Percentiles rank a stretch among this genome's conserved stretches.
Conservation (phyloP, 2,888 invertebrate species). For the Drosophila limbata region DNA sequence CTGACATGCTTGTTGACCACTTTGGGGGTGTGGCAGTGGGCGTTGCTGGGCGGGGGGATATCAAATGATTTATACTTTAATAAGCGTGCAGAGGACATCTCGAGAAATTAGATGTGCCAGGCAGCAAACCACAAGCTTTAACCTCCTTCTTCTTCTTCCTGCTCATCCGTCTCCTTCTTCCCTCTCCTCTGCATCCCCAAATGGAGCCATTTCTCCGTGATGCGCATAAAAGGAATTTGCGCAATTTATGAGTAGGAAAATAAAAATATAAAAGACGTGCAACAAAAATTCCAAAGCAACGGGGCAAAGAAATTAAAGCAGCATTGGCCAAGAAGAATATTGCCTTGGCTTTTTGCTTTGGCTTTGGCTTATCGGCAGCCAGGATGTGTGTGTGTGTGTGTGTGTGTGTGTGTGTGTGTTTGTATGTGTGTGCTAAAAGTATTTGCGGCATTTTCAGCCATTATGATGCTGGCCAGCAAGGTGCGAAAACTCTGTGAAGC, state of each 20-base stretch:
- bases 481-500: constrained; percentile 58
- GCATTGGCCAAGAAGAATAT: constrained; percentile 59
- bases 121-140: constrained; percentile 4
- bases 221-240: constrained; percentile 72
- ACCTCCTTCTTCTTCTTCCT: not conserved
- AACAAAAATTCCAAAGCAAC: constrained; percentile 69
- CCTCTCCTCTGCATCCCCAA: not conserved
- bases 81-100: constrained; percentile 76
- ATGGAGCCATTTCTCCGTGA: constrained; percentile 50
- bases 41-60: not conserved
- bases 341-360: constrained; percentile 36
- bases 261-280: constrained; percentile 10
- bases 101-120: constrained; percentile 72
- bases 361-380: constrained; percentile 48
- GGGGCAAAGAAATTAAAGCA: constrained; percentile 71
- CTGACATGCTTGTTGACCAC: constrained; percentile 63
- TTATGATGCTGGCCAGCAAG: constrained; percentile 62
- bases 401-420: not conserved
- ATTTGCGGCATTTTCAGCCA: constrained; percentile 70
- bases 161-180: too few species aligned
- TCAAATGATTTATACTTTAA: constrained; percentile 79
- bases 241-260: constrained; percentile 72
- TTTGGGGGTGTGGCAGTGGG: constrained; percentile 5
- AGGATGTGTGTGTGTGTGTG: constrained; percentile 8
- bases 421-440: constrained; percentile 44